Evolutionary conservation across 2,888 invertebrate species (phyloP), one percentile per base, ranked within the genome.

Genomic region (Parnassius apollo): DNA sequence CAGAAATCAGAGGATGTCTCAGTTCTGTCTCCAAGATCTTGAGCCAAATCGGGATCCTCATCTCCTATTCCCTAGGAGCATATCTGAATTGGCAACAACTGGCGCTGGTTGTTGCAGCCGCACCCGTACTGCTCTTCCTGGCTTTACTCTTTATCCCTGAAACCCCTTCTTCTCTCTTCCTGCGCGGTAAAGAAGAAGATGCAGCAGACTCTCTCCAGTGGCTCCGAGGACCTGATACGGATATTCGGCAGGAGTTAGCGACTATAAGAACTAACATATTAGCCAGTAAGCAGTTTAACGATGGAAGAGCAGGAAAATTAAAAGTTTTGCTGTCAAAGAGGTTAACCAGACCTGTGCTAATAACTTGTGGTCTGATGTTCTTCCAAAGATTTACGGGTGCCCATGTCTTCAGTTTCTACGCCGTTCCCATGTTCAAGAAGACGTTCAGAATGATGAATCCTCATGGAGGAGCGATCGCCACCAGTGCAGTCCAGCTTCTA

Each of bases 291-390:
- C 76, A 83, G 55, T 87, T 83, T 54, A 78, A 86, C 13, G 83
- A 86, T 1, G 82, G 85, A 0, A 76, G 82, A 13, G 76, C 83
- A 0, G 84, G 87, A 9, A 88, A 84, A 59, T 66, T 88, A 0
- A 88, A 87, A 61, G 82, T 81, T 0, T 69, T 92, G 0, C 71
- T 90, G 7, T 92, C 92, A 0, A 88, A 89, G 67, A 76, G 92
- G 10, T 71, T 93, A 58, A 88, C 88, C 0, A 94, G 95, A 71
- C 97, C 98, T 11, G 94, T 96, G 22, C 86, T 96, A 59, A 96
- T 97, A 59, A 96, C 96, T 0, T 95, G 97, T 76, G 95, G 96
- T 1, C 88, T 98, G 62, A 97, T 97, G 97, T 95, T 97, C 83
- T 97, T 98, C 81, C 97, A 97, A 77, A 94, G 96, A 63, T 95